These are phyloP conservation scores for Odontocerum albicorne DNA, from an alignment of 2,888 invertebrate species.

Conservation along the genomic window DNA sequence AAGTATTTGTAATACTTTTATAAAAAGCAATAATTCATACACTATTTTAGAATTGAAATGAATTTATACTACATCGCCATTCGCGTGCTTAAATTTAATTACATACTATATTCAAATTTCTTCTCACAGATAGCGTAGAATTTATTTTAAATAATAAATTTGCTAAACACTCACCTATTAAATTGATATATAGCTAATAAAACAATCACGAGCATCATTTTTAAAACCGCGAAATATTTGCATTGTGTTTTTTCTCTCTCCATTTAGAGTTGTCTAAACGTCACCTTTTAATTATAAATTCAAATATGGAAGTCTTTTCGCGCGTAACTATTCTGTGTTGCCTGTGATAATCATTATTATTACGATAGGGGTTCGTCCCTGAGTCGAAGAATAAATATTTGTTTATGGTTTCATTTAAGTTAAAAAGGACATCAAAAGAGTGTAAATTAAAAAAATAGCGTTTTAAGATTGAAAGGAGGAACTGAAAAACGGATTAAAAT, in stretches of 20 bases:
- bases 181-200: too few species aligned
- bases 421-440: slow-evolving; percentile 26
- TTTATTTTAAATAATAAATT: not conserved
- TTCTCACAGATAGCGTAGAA: too few species aligned
- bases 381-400: slow-evolving; percentile 28
- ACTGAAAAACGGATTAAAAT: slow-evolving; percentile 34
- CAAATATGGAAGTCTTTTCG: slow-evolving; percentile 5
- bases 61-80: too few species aligned
- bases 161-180: not conserved
- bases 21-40: too few species aligned
- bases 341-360: slow-evolving; percentile 29
- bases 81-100: too few species aligned
- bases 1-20: too few species aligned
- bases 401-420: slow-evolving; percentile 34
- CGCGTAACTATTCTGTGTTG: slow-evolving; percentile 15
- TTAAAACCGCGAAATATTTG: not conserved
- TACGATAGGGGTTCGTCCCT: slow-evolving; percentile 28
- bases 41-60: too few species aligned
- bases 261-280: not conserved
- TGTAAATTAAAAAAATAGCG: slow-evolving; percentile 22
- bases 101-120: too few species aligned
- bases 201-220: too few species aligned
- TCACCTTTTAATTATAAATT: not conserved
- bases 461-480: slow-evolving; percentile 22
- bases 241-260: not conserved